phyloP scores from a whole-genome alignment of 2,113 vertebrate species.

The Menidia beryllina region DNA sequence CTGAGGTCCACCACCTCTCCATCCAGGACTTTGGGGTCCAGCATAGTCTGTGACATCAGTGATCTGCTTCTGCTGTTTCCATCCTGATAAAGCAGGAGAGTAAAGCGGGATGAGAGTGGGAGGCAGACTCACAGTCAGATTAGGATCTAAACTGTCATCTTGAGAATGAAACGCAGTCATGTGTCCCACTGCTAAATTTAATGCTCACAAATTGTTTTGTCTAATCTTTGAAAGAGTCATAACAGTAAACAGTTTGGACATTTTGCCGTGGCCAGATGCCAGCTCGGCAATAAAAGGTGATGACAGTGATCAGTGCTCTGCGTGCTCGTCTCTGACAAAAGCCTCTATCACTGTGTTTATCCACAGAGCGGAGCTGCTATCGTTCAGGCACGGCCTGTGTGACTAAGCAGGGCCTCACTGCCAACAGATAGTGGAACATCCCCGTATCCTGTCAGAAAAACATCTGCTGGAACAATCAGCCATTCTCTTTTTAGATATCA shows the following conservation, averaged over 20 bases:
- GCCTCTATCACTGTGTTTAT: slow-evolving; percentile 28
- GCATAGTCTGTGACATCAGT: slow-evolving; percentile 77
- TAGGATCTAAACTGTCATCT: slow-evolving; percentile 27
- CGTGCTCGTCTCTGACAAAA: slow-evolving; percentile 38
- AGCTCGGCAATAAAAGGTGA: slow-evolving; percentile 21
- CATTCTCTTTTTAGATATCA: slow-evolving; percentile 15
- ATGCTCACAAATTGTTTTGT: slow-evolving; percentile 20
- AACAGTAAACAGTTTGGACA: slow-evolving; percentile 13
- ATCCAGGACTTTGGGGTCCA: slow-evolving; percentile 57
- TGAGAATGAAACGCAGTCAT: slow-evolving; percentile 17
- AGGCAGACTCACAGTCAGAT: slow-evolving; percentile 36
- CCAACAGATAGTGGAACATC: slow-evolving; percentile 58
- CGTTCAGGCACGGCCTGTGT: slow-evolving; percentile 26
- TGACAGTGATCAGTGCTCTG: slow-evolving; percentile 20
- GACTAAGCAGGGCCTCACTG: slow-evolving; percentile 28
- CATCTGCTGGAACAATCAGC: slow-evolving; percentile 54
- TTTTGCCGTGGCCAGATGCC: slow-evolving; percentile 20
- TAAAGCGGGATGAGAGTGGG: background rate
- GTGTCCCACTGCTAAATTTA: background rate
- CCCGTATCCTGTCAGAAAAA: slow-evolving; percentile 22
- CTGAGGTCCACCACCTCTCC: slow-evolving; percentile 65
- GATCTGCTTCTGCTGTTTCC: slow-evolving; percentile 78
- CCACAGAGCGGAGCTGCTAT: slow-evolving; percentile 4
- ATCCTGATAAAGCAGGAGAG: slow-evolving; percentile 55
- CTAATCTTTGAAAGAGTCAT: background rate